Conservation (phyloP, 2,888 invertebrate genomes). For the Chrysolina americana region DNA sequence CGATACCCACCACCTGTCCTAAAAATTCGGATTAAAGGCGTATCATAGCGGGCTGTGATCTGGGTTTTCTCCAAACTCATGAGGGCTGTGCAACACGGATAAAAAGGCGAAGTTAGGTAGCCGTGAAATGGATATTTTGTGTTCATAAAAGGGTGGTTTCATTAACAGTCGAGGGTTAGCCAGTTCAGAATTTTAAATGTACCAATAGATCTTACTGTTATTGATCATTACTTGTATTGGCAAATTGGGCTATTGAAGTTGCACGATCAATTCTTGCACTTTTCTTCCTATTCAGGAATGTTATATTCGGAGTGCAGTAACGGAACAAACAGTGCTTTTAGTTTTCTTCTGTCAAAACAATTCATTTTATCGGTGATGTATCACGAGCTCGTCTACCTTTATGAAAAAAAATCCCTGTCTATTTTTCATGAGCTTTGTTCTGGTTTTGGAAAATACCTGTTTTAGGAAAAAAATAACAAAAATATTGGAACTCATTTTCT, state of each 20-base stretch:
- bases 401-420: too few species aligned
- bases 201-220: constrained; percentile 9
- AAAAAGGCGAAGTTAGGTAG: constrained; percentile 53
- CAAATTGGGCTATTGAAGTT: background rate
- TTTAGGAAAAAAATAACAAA: too few species aligned
- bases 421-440: too few species aligned
- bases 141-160: constrained; percentile 41
- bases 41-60: constrained; percentile 47
- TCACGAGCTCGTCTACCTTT: too few species aligned
- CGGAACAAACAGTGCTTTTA: too few species aligned
- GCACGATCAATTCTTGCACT: background rate
- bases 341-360: too few species aligned
- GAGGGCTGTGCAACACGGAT: constrained; percentile 44
- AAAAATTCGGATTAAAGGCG: constrained; percentile 54
- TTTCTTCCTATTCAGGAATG: too few species aligned
- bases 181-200: background rate
- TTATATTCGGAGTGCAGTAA: too few species aligned
- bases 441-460: too few species aligned
- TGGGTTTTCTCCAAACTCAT: constrained; percentile 36
- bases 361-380: too few species aligned
- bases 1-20: constrained; percentile 56
- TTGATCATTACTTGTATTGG: background rate
- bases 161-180: constrained; percentile 33
- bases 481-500: too few species aligned
- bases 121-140: constrained; percentile 54